Conservation (phyloP, 2,113 vertebrate species). For the Galbula dea region DNA sequence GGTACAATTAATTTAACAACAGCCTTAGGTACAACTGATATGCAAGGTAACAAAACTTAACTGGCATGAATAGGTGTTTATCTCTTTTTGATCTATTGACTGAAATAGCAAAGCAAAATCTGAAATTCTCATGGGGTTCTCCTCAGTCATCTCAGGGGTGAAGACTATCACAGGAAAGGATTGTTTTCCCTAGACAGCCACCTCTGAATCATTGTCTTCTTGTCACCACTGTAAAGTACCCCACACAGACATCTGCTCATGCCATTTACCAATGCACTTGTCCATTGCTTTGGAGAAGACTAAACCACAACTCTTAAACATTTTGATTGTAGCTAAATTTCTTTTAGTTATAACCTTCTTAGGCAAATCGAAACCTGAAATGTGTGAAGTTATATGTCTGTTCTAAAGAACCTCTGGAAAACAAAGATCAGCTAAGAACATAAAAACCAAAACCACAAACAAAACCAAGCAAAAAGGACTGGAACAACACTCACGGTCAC, state of each 20-base stretch:
- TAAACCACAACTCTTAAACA: not conserved
- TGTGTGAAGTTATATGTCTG: not conserved
- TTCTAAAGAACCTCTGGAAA: not conserved
- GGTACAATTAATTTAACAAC: too few species aligned
- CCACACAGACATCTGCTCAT: not conserved
- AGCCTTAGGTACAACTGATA: too few species aligned
- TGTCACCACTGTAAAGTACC: not conserved
- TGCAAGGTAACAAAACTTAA: not conserved
- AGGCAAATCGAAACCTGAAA: not conserved
- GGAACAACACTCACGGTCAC: not conserved
- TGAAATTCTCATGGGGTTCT: not conserved
- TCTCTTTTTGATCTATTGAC: not conserved
- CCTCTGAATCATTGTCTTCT: not conserved
- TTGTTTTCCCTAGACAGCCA: not conserved
- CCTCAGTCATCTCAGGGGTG: not conserved
- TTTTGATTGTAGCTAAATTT: not conserved
- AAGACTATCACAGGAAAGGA: not conserved
- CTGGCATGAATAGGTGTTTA: not conserved
- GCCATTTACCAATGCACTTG: not conserved
- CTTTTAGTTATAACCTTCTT: not conserved
- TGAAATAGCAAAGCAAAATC: not conserved
- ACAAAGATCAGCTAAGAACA: not conserved
- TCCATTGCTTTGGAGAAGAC: not conserved
- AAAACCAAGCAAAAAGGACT: not conserved
- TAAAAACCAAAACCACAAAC: not conserved